These are phyloP conservation scores for Argyrosomus japonicus DNA, from an alignment of 2,113 vertebrate species.

Conservation along the genomic window DNA sequence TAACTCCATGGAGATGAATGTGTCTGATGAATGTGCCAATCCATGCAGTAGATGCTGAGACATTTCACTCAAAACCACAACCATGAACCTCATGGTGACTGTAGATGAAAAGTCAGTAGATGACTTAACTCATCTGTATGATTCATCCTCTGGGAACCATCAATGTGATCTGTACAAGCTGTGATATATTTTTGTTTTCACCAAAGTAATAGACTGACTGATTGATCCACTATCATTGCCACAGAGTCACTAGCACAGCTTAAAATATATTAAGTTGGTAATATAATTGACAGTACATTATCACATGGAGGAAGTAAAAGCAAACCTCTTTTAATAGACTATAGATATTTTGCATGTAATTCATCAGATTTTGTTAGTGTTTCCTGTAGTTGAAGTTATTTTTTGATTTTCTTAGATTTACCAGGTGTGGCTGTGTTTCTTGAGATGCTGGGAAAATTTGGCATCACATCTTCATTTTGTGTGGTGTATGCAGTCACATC, in stretches of 20 bases:
- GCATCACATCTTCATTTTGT: constrained; percentile 89
- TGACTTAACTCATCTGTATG: no score
- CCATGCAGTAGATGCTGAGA: background rate
- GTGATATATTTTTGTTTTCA: background rate
- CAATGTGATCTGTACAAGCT: no score
- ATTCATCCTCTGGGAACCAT: no score
- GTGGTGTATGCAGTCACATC: constrained; percentile 89
- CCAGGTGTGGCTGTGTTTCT: constrained; percentile 80
- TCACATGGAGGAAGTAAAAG: background rate
- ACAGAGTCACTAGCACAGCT: no score
- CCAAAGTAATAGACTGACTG: background rate
- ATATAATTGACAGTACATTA: background rate
- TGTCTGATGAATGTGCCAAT: background rate
- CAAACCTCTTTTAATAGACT: background rate
- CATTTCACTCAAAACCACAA: no score
- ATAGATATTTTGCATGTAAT: background rate
- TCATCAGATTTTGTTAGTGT: background rate
- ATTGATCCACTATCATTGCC: no score
- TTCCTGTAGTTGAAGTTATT: background rate
- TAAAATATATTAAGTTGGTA: background rate
- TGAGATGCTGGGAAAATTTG: constrained; percentile 92
- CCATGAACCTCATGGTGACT: no score
- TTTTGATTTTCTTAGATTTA: constrained; percentile 75
- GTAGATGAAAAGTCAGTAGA: no score
- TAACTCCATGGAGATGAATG: background rate